Evolutionary conservation across 2,113 vertebrate genomes (phyloP), one percentile per base, ranked within the genome.

Genomic region (Coturnix japonica): DNA sequence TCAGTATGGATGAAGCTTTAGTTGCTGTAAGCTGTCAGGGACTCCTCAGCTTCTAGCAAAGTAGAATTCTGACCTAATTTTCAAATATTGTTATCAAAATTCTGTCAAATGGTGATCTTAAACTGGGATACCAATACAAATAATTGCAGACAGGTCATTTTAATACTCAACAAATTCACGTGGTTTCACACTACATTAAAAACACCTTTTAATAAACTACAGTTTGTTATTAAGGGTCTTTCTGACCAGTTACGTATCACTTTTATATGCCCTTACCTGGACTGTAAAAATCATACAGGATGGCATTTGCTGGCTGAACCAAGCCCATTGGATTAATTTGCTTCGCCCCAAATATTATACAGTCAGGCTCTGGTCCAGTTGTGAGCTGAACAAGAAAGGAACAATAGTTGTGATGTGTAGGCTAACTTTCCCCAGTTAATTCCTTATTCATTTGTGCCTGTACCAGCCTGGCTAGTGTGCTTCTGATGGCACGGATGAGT

Each of bases 261-360:
- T 66, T 86, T 63, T 66, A 28, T 66, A 3, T 85, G n/a, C 3
- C 14, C 77, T 95, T 95, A 98, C 97, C 97, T 94, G 97, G 97
- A 41, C 86, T 97, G 90, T 98, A 98, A 84, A 97, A 98, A 71
- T 97, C 97, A 73, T 98, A 98, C 71, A 98, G 79, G 44, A 97
- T 83, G 7, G 97, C 97, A 46, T 91, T 96, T 90, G 96, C 97
- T 53, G 97, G 97, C 81, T 98, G 97, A 61, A 97, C 94, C 51
- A 98, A 95, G n/a, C 97, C 97, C 73, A 98, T 95, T 8, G 97
- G 96, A 79, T 97, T 85, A 47, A 97, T 95, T 91, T 98, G 97
- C 33, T 96, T 96, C 82, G 96, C 96, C 30, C 95, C 93, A 89
- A 98, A 98, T 14, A 76, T 64, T 60, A 98, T 41, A 74, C 97